Conservation (phyloP, 2,797 vertebrate genomes). For the Rhinichthys osculus region DNA sequence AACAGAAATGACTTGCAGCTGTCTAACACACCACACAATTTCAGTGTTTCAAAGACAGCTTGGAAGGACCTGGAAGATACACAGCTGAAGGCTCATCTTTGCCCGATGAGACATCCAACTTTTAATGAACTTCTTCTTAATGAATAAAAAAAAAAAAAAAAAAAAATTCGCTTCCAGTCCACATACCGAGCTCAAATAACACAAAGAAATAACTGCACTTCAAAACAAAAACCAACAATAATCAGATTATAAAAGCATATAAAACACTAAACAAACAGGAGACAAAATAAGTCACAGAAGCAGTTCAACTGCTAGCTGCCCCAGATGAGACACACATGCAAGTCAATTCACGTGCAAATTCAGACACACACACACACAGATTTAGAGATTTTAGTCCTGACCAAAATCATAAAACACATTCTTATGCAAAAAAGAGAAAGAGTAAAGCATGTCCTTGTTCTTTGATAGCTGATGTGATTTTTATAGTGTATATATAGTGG, state of each 20-base stretch:
- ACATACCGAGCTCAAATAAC: slow-evolving; percentile 60
- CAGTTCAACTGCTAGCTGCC: slow-evolving; percentile 60
- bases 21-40: slow-evolving; percentile 62
- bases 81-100: slow-evolving; percentile 17
- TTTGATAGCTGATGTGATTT: slow-evolving; percentile 3
- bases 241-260: slow-evolving; percentile 52
- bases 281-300: slow-evolving; percentile 71
- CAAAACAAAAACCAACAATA: slow-evolving; percentile 53
- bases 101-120: not conserved
- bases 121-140: too few species aligned
- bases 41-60: slow-evolving; percentile 64
- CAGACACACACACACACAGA: not conserved
- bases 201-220: slow-evolving; percentile 48
- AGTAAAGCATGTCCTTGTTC: slow-evolving; percentile 2
- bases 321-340: slow-evolving; percentile 33
- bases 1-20: slow-evolving; percentile 51
- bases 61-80: not conserved
- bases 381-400: not conserved
- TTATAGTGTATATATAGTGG: not conserved
- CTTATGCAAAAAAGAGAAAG: slow-evolving; percentile 11
- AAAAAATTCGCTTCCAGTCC: slow-evolving; percentile 64
- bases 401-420: slow-evolving; percentile 27
- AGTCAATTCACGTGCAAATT: not conserved
- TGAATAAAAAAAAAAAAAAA: slow-evolving; percentile 44
- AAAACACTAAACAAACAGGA: slow-evolving; percentile 60